Percentiles rank a stretch among this genome's conserved stretches.
phyloP scores from a whole-genome alignment of 2,888 invertebrate genomes.

The Epinotia bilunana region DNA sequence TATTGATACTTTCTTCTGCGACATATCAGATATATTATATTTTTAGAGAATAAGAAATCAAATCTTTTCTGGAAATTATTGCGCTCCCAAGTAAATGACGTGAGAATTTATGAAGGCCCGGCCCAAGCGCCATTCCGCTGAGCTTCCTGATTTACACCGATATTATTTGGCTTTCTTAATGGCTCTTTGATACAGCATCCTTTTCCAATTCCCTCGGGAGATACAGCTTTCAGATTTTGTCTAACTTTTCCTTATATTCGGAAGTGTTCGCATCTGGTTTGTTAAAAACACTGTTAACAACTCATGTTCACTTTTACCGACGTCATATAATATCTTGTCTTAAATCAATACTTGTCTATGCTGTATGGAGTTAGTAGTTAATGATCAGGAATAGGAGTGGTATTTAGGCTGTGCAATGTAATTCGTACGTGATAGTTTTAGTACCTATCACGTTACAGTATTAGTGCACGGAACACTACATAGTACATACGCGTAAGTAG shows the following conservation, averaged over 20 bases:
- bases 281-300: constrained; percentile 22
- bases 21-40: background rate
- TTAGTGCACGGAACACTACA: background rate
- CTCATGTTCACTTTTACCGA: constrained; percentile 14
- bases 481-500: constrained; percentile 4
- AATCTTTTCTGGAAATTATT: constrained; percentile 47
- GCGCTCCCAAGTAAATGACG: constrained; percentile 52
- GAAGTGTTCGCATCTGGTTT: constrained; percentile 24
- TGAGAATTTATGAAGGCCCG: constrained; percentile 51
- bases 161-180: constrained; percentile 66
- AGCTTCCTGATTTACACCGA: constrained; percentile 64
- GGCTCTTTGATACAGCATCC: constrained; percentile 64
- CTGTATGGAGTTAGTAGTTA: background rate
- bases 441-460: background rate
- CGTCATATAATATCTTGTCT: constrained; percentile 17
- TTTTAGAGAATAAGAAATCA: constrained; percentile 6
- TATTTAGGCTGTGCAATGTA: background rate
- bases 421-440: background rate
- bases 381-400: background rate
- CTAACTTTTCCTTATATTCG: constrained; percentile 38
- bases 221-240: constrained; percentile 38
- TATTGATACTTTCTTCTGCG: background rate
- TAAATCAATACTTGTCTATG: background rate
- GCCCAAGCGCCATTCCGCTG: constrained; percentile 52
- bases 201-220: constrained; percentile 50